Conservation (phyloP, 2,888 invertebrate genomes). For the Phyllotreta striolata region DNA sequence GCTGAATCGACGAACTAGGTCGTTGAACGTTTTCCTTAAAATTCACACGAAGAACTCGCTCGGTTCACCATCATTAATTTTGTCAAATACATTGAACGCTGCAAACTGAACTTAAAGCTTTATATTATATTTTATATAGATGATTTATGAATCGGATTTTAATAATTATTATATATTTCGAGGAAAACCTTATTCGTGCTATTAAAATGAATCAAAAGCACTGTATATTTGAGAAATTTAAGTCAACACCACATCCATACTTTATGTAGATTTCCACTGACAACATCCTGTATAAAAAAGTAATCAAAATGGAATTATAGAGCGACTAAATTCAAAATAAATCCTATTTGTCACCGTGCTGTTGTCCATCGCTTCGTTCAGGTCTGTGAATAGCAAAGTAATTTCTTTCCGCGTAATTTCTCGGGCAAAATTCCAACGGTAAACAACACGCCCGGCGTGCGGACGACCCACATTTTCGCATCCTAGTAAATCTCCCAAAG, state of each 20-base stretch:
- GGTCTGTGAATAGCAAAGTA: slow-evolving; percentile 12
- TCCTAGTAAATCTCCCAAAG: slow-evolving; percentile 25
- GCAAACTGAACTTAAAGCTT: slow-evolving; percentile 13
- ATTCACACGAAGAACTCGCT: slow-evolving; percentile 21
- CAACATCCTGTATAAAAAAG: too few relatives aligned
- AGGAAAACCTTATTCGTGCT: slow-evolving; percentile 3
- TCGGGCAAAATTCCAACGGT: slow-evolving; percentile 25
- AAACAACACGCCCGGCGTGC: slow-evolving; percentile 21
- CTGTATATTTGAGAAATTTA: background rate
- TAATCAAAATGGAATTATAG: too few relatives aligned
- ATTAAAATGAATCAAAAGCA: too few relatives aligned
- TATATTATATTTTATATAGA: slow-evolving; percentile 22
- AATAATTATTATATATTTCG: slow-evolving; percentile 16
- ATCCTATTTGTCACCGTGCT: slow-evolving; percentile 2
- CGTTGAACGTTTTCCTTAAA: slow-evolving; percentile 24
- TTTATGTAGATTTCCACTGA: too few relatives aligned
- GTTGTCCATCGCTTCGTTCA: slow-evolving; percentile 3
- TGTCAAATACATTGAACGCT: slow-evolving; percentile 26
- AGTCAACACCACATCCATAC: background rate
- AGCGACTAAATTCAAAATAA: background rate
- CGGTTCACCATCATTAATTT: slow-evolving; percentile 24
- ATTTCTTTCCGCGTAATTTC: slow-evolving; percentile 26
- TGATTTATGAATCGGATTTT: slow-evolving; percentile 29
- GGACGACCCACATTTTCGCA: slow-evolving; percentile 28
- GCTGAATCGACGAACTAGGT: slow-evolving; percentile 16